These are phyloP conservation scores for Percopsis transmontana DNA, from an alignment of 2,113 vertebrate genomes.

Conservation along the genomic window DNA sequence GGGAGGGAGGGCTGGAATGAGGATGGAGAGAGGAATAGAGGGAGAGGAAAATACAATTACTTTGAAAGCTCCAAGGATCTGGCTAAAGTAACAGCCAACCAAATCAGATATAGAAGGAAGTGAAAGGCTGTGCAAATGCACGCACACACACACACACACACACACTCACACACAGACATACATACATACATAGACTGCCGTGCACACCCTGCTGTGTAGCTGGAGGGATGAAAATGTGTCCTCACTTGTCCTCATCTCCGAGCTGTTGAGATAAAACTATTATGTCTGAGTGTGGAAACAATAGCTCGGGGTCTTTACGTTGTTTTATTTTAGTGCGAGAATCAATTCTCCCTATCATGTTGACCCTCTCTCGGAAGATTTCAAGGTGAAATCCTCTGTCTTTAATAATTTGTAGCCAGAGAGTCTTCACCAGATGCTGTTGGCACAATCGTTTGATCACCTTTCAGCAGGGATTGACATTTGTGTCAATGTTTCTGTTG, in stretches of 20 bases:
- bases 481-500: too few species aligned
- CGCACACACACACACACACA: constrained; percentile 21
- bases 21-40: constrained; percentile 22
- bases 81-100: constrained; percentile 32
- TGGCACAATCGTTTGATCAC: too few species aligned
- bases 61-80: constrained; percentile 62
- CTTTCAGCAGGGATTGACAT: too few species aligned
- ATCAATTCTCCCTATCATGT: constrained; percentile 21
- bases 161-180: constrained; percentile 21
- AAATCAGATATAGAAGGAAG: constrained; percentile 66
- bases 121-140: constrained; percentile 47
- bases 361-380: not conserved
- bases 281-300: constrained; percentile 61
- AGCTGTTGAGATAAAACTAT: constrained; percentile 68
- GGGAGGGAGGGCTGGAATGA: constrained; percentile 1
- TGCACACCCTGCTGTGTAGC: constrained; percentile 8
- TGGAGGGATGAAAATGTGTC: constrained; percentile 55
- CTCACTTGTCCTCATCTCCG: constrained; percentile 54
- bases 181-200: not conserved
- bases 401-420: not conserved
- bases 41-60: constrained; percentile 60
- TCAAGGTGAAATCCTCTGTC: constrained; percentile 29
- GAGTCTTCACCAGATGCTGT: too few species aligned
- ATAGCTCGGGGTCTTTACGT: constrained; percentile 36
- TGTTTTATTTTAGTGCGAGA: constrained; percentile 39